These are phyloP conservation scores for Griposia aprilina DNA, from an alignment of 2,888 invertebrate species.

Conservation along the genomic window DNA sequence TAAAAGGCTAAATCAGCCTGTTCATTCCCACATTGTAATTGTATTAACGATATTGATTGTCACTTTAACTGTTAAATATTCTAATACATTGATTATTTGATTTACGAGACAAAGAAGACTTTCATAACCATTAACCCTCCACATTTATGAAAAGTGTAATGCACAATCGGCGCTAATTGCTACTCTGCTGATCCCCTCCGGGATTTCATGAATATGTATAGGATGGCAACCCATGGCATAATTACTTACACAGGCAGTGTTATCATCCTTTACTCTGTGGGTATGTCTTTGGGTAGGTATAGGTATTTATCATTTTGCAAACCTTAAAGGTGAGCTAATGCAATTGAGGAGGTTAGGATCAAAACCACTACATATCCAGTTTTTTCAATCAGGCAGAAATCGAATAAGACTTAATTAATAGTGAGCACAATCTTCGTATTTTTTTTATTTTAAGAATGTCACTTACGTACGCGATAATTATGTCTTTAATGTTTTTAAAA, in stretches of 20 bases:
- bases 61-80: background rate
- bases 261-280: slow-evolving; percentile 19
- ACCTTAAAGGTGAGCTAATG: slow-evolving; percentile 6
- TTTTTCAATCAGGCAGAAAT: too few relatives aligned
- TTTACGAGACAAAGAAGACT: slow-evolving; percentile 10
- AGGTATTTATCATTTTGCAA: background rate
- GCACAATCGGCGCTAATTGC: slow-evolving; percentile 56
- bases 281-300: too few relatives aligned
- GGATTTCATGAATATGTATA: slow-evolving; percentile 52
- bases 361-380: too few relatives aligned
- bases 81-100: background rate
- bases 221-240: slow-evolving; percentile 35
- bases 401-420: too few relatives aligned
- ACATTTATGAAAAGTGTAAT: slow-evolving; percentile 35
- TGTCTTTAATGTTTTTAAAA: too few relatives aligned
- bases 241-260: slow-evolving; percentile 41
- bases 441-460: too few relatives aligned
- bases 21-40: too few relatives aligned
- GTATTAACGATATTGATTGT: background rate
- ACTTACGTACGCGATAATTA: too few relatives aligned
- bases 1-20: too few relatives aligned
- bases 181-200: slow-evolving; percentile 37
- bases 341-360: background rate
- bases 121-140: slow-evolving; percentile 9
- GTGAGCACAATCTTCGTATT: too few relatives aligned